Conservation (phyloP, 2,113 vertebrate species). For the Heptranchias perlo region DNA sequence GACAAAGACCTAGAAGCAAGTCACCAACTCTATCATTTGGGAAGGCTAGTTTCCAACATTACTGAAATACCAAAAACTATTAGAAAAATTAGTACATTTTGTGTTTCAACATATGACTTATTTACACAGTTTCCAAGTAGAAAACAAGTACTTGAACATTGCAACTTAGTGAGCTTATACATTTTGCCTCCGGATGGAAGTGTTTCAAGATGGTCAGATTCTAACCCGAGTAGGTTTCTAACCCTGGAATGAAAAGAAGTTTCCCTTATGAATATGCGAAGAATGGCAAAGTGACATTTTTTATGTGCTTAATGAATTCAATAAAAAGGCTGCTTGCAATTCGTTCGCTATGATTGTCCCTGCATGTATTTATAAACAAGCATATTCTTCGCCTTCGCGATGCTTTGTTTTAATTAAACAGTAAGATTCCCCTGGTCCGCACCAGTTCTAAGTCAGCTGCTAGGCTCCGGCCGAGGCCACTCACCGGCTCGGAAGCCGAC, state of each 20-base stretch:
- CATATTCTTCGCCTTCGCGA: too few species aligned
- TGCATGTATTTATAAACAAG: not conserved
- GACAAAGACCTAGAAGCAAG: not conserved
- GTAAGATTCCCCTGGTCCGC: too few species aligned
- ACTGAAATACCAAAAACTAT: not conserved
- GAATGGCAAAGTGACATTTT: constrained; percentile 8
- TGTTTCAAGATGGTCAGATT: not conserved
- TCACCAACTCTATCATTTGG: not conserved
- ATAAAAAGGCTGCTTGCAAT: not conserved
- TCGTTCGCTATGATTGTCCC: not conserved
- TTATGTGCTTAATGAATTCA: not conserved
- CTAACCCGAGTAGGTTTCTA: not conserved
- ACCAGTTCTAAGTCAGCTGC: too few species aligned
- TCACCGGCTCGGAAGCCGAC: too few species aligned
- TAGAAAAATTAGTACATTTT: not conserved
- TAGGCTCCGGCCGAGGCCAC: too few species aligned
- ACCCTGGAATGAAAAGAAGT: not conserved
- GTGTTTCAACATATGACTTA: not conserved
- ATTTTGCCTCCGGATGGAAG: not conserved
- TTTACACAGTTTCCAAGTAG: not conserved
- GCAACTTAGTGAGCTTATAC: not conserved
- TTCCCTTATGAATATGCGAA: not conserved
- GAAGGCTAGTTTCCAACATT: not conserved
- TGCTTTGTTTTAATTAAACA: too few species aligned
- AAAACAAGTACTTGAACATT: not conserved